A percentile compares a stretch with the other conserved stretches of the same genome.
These are phyloP conservation scores for Oreochromis grahami DNA, from an alignment of 2,797 vertebrate species.

Conservation along the genomic window DNA sequence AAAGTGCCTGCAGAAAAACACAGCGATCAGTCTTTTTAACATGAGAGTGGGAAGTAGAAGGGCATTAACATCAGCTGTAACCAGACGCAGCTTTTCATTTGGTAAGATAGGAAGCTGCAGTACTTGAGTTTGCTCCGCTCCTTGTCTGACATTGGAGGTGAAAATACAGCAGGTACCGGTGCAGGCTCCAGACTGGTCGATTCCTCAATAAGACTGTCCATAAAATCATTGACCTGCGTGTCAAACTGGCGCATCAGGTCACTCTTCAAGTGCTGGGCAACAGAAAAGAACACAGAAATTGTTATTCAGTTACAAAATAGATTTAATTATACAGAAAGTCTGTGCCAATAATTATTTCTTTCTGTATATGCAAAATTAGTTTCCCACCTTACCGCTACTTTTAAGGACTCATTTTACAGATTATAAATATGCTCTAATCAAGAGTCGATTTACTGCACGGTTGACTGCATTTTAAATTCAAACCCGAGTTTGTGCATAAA, in stretches of 20 bases:
- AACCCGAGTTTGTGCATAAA: background rate
- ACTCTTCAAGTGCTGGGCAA: slow-evolving; percentile 82
- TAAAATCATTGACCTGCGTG: slow-evolving; percentile 86
- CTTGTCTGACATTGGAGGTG: slow-evolving; percentile 75
- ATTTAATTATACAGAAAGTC: background rate
- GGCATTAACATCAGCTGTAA: background rate
- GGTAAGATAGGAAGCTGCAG: background rate
- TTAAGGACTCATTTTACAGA: background rate
- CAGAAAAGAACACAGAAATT: background rate
- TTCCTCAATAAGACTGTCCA: slow-evolving; percentile 90
- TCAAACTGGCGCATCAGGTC: slow-evolving; percentile 90
- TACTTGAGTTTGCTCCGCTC: slow-evolving; percentile 83
- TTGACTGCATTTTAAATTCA: background rate
- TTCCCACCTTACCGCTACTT: background rate
- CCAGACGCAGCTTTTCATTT: background rate
- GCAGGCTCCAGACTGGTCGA: slow-evolving; percentile 78
- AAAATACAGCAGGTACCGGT: slow-evolving; percentile 71
- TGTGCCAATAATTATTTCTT: background rate
- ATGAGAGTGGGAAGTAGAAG: background rate
- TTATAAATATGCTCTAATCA: background rate
- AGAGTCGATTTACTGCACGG: background rate
- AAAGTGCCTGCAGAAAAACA: slow-evolving; percentile 61
- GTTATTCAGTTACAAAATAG: background rate
- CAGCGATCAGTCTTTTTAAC: background rate
- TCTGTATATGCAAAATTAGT: background rate